Evolutionary conservation across 2,888 invertebrate genomes (phyloP).

Genomic region (Agrochola lychnidis): DNA sequence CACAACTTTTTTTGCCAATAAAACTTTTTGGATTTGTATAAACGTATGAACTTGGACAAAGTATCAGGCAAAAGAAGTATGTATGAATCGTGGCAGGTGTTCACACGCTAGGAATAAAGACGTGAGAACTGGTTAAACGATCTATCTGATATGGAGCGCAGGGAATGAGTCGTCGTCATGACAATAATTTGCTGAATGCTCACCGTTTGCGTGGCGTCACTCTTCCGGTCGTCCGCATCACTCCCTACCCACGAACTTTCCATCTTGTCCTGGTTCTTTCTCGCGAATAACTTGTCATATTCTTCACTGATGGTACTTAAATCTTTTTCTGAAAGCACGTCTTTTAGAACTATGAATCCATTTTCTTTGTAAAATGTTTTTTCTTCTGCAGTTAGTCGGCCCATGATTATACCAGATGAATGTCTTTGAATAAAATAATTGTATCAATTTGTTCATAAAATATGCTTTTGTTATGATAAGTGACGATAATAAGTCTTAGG

Average conservation of each 20-base stretch:
- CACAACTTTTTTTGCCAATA: too few relatives aligned
- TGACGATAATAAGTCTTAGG: conserved; percentile 23
- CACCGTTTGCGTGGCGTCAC: conserved; percentile 73
- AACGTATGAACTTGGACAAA: not conserved
- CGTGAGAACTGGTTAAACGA: not conserved
- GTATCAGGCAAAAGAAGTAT: not conserved
- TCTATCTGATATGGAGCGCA: too few relatives aligned
- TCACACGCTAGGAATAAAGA: not conserved
- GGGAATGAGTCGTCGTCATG: not conserved
- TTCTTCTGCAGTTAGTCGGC: conserved; percentile 83
- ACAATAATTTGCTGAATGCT: conserved; percentile 47
- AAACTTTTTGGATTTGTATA: too few relatives aligned
- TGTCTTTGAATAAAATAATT: conserved; percentile 11
- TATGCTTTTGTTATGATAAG: conserved; percentile 41
- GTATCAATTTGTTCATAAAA: conserved; percentile 6
- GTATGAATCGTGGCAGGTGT: not conserved
- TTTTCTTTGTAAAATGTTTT: conserved; percentile 88
- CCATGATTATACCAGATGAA: conserved; percentile 68
- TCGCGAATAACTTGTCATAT: conserved; percentile 88
- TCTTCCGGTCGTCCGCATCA: conserved; percentile 77
- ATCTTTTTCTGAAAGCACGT: conserved; percentile 83
- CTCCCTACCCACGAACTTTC: conserved; percentile 90
- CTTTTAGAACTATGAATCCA: conserved; percentile 88
- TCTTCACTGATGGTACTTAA: conserved; percentile 84
- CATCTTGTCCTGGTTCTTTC: conserved; percentile 86